Evolutionary conservation across 1,140 invertebrate genomes (phyloP), one percentile per base, ranked within the genome.

Genomic region (Polypedilum pembai): DNA sequence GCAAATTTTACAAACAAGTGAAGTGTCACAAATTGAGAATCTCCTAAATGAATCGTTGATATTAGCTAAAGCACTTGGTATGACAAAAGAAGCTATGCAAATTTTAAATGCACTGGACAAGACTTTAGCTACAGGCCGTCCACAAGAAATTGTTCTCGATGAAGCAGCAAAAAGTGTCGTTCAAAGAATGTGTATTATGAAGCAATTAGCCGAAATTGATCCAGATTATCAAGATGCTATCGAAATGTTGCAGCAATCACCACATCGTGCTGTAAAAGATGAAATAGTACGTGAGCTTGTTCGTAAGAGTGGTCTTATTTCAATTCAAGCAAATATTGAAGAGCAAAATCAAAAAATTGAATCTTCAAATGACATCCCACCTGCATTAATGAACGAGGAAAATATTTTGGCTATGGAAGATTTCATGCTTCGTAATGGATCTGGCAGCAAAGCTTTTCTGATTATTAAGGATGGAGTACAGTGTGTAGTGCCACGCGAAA

Each of bases 391-490:
- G 41, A 83, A 86, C 75, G 84, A 85, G 0, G 86, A 90, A 77
- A 91, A 91, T 77, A 87, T 86, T 78, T 80, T 92, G 4, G 90
- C 90, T 0, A 90, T 91, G 80, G 90, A 92, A 82, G 90, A 92
- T 73, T 91, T 89, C 77, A 78, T 92, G n/a, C 84, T 88, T 76
- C 85, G 86, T 76, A 84, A 85, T 74, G 86, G 83, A 76, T 85
- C 86, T 73, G 85, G 86, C 76, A 81, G 84, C 2, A 83, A 82
- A 8, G 88, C 89, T 2, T 85, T 91, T 41, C 85, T 93, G 78
- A 91, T 93, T 65, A 85, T 91, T 75, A 91, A 92, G 75, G 88
- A 89, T 78, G 89, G 89, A 17, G 78, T 91, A n/a, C 90, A 93
- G 79, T 89, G 89, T 0, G 89, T 93, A 1, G 87, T 93, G 18